Percentiles rank a stretch among this genome's conserved stretches.
phyloP scores from a whole-genome alignment of 1,140 invertebrate genomes.

The Drosophila burlai region DNA sequence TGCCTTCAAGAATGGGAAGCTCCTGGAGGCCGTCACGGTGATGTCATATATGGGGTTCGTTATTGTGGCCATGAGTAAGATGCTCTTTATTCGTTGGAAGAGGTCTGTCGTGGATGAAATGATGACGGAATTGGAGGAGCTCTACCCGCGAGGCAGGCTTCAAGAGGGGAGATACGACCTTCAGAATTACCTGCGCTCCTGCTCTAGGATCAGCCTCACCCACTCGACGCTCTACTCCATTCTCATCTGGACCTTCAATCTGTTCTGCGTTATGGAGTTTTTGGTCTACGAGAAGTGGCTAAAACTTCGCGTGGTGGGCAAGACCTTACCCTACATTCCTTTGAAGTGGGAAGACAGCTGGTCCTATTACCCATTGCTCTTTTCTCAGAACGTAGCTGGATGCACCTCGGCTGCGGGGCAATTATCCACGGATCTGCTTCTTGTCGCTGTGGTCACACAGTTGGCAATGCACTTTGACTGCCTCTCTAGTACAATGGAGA shows the following conservation, averaged over 20 bases:
- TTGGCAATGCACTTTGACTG: conserved; percentile 74
- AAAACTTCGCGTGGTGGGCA: conserved; percentile 30
- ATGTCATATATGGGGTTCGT: conserved; percentile 72
- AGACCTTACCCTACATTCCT: conserved; percentile 64
- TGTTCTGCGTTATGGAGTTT: conserved; percentile 56
- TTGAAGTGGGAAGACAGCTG: conserved; percentile 60
- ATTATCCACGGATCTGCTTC: conserved; percentile 66
- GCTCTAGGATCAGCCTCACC: conserved; percentile 38
- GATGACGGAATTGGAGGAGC: conserved; percentile 37
- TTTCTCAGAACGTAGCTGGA: conserved; percentile 51
- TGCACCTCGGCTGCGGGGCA: conserved; percentile 66
- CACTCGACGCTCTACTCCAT: conserved; percentile 61
- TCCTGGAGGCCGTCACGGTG: conserved; percentile 61
- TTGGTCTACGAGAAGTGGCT: conserved; percentile 68
- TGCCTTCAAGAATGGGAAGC: conserved; percentile 22
- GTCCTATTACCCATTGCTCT: conserved; percentile 61
- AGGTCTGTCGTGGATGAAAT: conserved; percentile 37
- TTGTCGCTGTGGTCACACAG: conserved; percentile 59
- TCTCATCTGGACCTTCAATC: conserved; percentile 76
- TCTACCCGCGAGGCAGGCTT: conserved; percentile 45
- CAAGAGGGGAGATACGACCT: conserved; percentile 42
- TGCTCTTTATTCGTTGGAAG: conserved; percentile 53
- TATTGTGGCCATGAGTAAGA: conserved; percentile 58
- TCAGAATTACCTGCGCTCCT: conserved; percentile 34
- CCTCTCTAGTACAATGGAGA: conserved; percentile 28